These are phyloP conservation scores for Zosterops japonicus DNA, from an alignment of 2,113 vertebrate species.

Conservation along the genomic window DNA sequence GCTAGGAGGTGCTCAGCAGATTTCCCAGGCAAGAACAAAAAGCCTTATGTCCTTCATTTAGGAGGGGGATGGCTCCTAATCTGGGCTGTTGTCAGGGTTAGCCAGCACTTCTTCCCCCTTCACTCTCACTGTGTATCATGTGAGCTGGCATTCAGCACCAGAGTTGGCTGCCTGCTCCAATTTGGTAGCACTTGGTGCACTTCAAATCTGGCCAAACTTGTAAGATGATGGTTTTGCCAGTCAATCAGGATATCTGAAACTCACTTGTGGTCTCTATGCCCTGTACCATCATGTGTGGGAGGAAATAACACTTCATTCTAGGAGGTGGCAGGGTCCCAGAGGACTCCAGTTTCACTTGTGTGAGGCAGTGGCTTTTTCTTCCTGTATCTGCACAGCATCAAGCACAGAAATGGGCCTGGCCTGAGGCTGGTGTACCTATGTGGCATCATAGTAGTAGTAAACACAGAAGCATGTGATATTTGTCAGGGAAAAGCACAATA, in stretches of 20 bases:
- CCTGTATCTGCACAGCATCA: not conserved
- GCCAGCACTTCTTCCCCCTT: not conserved
- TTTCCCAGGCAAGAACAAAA: not conserved
- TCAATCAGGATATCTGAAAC: not conserved
- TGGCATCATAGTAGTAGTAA: not conserved
- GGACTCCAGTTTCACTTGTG: not conserved
- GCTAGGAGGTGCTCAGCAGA: not conserved
- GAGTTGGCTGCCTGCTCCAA: not conserved
- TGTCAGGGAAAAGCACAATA: slow-evolving; percentile 34
- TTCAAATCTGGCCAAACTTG: not conserved
- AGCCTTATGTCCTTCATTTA: not conserved
- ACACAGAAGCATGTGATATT: slow-evolving; percentile 8
- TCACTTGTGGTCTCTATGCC: not conserved
- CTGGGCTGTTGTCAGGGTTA: not conserved
- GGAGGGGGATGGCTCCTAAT: not conserved
- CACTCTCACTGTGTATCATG: not conserved
- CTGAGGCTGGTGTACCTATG: not conserved
- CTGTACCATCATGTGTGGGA: not conserved
- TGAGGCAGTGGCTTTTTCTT: not conserved
- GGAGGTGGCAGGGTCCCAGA: not conserved
- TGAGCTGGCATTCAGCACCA: not conserved
- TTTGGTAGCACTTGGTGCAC: not conserved
- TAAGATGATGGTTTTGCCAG: not conserved
- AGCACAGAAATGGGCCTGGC: not conserved
- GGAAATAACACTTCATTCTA: not conserved